Base-by-base conservation (phyloP, 2,797 vertebrate species). In the Myripristis jacobus region DNA sequence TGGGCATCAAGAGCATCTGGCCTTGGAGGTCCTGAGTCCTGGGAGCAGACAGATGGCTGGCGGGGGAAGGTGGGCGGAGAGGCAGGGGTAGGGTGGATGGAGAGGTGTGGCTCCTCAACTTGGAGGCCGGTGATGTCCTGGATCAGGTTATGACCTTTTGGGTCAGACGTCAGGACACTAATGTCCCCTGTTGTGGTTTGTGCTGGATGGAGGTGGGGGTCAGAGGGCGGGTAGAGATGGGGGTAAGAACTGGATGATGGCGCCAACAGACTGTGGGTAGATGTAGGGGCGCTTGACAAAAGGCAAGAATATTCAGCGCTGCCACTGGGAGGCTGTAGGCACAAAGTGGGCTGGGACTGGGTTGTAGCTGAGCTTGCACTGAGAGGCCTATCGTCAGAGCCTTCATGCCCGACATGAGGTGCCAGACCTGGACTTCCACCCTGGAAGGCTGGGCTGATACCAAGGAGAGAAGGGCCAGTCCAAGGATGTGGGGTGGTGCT, bases 261-360 rank as follows among this genome's bases (percentile, higher is more conserved):
- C 25, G 83, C 74, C 70, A 91, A 68, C 52, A 92, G 77, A 68
- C 87, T 92, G 8, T 83, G 89, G 52, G 92, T 86, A 54, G 92
- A 90, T 18, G 77, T 78, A 15, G 85, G 82, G 13, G 73, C 53
- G 2, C 79, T 83, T 60, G 91, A 90, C 55, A 91, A 73, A 84
- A 90, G 83, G 77, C 87, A 84, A 54, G 83, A 66, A 31, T 78
- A 77, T 57, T 91, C 86, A 54, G 78, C 84, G 12, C 68, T 65
- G 18, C 91, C 87, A 65, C 77, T 67, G 43, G 91, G 71, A 43
- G 87, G 83, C 70, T 91, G 86, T 73, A 88, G 87, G 85, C 91
- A 92, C 89, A 94, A 81, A 29, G 87, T 84, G 41, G 92, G 90
- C 72, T 94, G 93, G 63, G 94, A 94, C 75, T 87, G 89, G 73